phyloP scores from a whole-genome alignment of 2,888 invertebrate genomes.

The Biston betularia region DNA sequence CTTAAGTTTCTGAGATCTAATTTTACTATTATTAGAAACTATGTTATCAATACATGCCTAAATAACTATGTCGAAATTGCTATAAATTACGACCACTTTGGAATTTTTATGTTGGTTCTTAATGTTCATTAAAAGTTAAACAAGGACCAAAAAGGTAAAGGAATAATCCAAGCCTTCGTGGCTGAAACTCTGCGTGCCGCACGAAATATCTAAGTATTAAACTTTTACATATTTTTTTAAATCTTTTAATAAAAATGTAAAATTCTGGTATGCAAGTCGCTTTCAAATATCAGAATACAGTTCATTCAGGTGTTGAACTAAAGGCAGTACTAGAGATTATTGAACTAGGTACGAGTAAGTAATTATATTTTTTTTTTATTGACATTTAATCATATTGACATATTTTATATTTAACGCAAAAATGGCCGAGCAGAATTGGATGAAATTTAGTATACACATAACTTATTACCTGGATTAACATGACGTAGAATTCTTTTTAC shows the following conservation, averaged over 20 bases:
- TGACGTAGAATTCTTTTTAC: too few relatives aligned
- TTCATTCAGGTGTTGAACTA: background rate
- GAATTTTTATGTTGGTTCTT: conserved; percentile 32
- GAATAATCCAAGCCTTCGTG: conserved; percentile 44
- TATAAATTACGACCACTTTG: conserved; percentile 32
- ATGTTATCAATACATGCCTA: conserved; percentile 21
- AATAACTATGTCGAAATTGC: conserved; percentile 23
- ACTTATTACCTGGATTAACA: too few relatives aligned
- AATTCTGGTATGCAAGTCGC: conserved; percentile 10
- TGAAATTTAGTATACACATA: too few relatives aligned
- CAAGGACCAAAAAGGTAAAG: conserved; percentile 24
- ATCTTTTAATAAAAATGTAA: conserved; percentile 19
- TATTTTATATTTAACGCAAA: too few relatives aligned
- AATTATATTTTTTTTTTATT: too few relatives aligned
- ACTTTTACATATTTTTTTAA: conserved; percentile 26
- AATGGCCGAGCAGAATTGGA: too few relatives aligned
- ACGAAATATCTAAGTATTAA: conserved; percentile 47
- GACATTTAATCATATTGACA: too few relatives aligned
- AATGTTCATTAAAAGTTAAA: conserved; percentile 34
- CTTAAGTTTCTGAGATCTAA: too few relatives aligned
- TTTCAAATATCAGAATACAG: background rate
- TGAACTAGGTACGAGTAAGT: too few relatives aligned
- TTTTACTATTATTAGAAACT: conserved; percentile 1
- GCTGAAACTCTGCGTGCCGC: conserved; percentile 54
- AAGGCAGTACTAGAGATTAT: too few relatives aligned